phyloP scores from a whole-genome alignment of 2,113 vertebrate genomes.

The Baryphthengus martii region DNA sequence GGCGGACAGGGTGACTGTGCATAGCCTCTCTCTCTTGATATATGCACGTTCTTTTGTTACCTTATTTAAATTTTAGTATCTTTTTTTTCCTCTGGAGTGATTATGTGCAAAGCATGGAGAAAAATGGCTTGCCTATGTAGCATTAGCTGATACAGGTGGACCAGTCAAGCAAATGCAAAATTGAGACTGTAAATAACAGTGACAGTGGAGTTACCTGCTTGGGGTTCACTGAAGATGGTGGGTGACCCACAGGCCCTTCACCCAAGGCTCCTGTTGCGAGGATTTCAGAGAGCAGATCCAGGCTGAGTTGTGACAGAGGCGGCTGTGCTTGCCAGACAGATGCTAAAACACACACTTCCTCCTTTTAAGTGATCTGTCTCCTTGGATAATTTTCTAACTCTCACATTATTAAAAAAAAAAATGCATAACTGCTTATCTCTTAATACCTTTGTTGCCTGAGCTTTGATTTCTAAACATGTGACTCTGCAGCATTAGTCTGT shows the following conservation, averaged over 20 bases:
- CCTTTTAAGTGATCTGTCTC: not conserved
- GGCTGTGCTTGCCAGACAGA: accelerated
- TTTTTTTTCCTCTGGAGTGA: not conserved
- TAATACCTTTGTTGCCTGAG: conserved; percentile 29
- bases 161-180: not conserved
- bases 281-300: not conserved
- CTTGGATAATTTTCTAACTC: not conserved
- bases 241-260: not conserved
- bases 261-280: not conserved
- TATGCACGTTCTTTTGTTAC: not conserved
- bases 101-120: not conserved
- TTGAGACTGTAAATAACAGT: conserved; percentile 12
- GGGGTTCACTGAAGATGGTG: not conserved
- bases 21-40: not conserved
- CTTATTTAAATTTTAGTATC: not conserved
- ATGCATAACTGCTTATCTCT: not conserved
- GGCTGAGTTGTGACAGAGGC: not conserved
- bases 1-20: not conserved
- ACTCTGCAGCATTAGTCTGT: conserved; percentile 59
- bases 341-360: not conserved
- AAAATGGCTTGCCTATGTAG: not conserved
- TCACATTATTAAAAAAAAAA: not conserved
- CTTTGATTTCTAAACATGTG: conserved; percentile 49
- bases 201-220: conserved; percentile 9
- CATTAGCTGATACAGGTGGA: not conserved